phyloP scores from a whole-genome alignment of 92 coral and sea anemone species.

The Siderastrea siderea region DNA sequence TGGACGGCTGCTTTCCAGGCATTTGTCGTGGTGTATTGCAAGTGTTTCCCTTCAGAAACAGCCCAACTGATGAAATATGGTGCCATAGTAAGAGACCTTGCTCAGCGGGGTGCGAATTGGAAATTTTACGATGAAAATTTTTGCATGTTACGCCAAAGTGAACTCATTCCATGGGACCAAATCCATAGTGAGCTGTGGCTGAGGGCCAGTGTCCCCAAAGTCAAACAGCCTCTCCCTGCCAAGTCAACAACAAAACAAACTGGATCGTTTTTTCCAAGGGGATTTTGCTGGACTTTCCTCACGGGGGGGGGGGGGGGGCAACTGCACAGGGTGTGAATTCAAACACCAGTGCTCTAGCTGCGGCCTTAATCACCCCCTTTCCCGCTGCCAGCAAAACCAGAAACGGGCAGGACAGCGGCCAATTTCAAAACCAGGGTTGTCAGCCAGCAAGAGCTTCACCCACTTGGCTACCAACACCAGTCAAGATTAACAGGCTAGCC shows the following conservation, averaged over 20 bases:
- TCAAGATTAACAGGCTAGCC: constrained; percentile 46
- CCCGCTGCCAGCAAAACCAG: constrained; percentile 46
- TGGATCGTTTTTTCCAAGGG: constrained; percentile 23
- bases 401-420: constrained; percentile 24
- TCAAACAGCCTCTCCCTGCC: constrained; percentile 13
- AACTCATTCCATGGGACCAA: constrained; percentile 43
- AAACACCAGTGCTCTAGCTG: constrained; percentile 69
- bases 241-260: background rate
- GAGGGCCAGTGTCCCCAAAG: constrained; percentile 30
- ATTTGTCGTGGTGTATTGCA: constrained; percentile 23
- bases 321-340: constrained; percentile 53
- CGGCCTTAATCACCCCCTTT: constrained; percentile 41
- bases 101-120: constrained; percentile 57
- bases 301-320: constrained; percentile 29
- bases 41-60: constrained; percentile 35
- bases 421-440: constrained; percentile 1
- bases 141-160: constrained; percentile 40
- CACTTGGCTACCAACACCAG: constrained; percentile 48
- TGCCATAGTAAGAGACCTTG: constrained; percentile 46
- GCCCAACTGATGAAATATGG: constrained; percentile 65
- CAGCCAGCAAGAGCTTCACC: background rate
- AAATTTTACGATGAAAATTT: constrained; percentile 61
- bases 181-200: constrained; percentile 63
- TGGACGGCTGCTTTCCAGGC: constrained; percentile 48
- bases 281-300: constrained; percentile 41